Base-by-base conservation (phyloP, 2,797 vertebrate genomes). In the Dallia pectoralis region DNA sequence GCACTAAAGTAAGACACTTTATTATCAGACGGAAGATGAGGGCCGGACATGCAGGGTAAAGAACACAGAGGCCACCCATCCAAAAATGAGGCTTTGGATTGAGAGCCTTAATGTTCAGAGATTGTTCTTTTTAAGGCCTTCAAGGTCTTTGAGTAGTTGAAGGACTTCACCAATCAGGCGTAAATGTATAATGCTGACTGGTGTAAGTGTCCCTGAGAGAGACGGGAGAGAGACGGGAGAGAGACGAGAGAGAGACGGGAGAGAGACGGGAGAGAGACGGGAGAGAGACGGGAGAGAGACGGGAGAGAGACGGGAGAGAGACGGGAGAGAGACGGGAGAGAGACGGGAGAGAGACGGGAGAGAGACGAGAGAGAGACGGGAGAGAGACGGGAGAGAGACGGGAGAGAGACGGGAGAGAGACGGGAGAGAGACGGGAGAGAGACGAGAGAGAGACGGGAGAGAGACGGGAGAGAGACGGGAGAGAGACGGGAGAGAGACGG, bases 121-220 rank as follows among this genome's bases (percentile, higher is more conserved):
- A 56, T 56, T 56, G n/a, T 22, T 56, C 40, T 67, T 67, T 67
- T 67, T 36, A 19, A 32, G 33, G 30, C 33, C 33, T 36, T 32
- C 16, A 82, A 80, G 82, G 85, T 71, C 74, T 87, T 76, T 86
- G 84, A 85, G 84, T 82, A 79, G 81, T 86, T 81, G 82, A 87
- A 82, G 73, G 86, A 83, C 78, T 85, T 19, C 22, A 56, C 80
- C 83, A 86, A 78, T 83, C 81, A 83, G 69, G 71, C 79, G 75
- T 59, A 73, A 71, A 79, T 80, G 76, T 78, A 74, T 82, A 77
- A 73, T 63, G 74, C 67, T 70, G 74, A 36, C 59, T 51, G 72
- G 44, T 74, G n/a, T 22, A 19, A 32, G 22, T 32, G 48, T 71
- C 56, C 70, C 65, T 68, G 33, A 67, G 49, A 61, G 69, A 70